These are phyloP conservation scores for Adelosebastes latens DNA, from an alignment of 2,797 vertebrate genomes.

Conservation along the genomic window DNA sequence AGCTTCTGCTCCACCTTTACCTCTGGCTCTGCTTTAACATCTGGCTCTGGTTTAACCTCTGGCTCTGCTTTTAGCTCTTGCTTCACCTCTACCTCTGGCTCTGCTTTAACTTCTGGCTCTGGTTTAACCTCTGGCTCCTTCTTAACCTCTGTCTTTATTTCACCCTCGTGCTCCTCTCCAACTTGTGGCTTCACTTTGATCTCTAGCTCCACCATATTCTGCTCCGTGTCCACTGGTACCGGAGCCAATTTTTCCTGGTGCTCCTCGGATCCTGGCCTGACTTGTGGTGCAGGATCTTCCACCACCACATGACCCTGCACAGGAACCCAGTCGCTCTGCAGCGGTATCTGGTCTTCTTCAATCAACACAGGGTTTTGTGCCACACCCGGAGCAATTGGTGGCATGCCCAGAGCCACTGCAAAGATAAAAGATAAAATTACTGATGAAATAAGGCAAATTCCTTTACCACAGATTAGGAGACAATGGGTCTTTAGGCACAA, in stretches of 20 bases:
- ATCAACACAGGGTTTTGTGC: background rate
- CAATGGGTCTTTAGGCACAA: background rate
- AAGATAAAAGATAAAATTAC: background rate
- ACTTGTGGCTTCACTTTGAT: background rate
- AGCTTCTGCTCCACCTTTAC: background rate
- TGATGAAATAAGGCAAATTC: background rate
- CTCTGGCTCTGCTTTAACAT: background rate
- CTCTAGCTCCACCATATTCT: background rate
- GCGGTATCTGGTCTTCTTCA: constrained; percentile 8
- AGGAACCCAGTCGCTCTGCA: constrained; percentile 55
- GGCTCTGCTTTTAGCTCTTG: background rate
- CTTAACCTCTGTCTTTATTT: background rate
- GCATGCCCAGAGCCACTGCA: constrained; percentile 53
- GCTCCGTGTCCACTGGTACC: background rate
- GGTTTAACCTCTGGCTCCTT: background rate
- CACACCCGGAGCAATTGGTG: background rate
- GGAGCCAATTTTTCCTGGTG: background rate
- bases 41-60: background rate
- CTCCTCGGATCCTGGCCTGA: background rate
- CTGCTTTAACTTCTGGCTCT: background rate
- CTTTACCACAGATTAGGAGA: background rate
- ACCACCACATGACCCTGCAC: constrained; percentile 58
- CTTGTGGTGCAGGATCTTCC: constrained; percentile 47
- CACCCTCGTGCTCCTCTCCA: background rate
- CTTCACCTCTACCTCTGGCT: background rate